Evolutionary conservation across 2,113 vertebrate species (phyloP).

Genomic region (Danio rerio): GRCz12tu NC_133176.1:16818501-16819000

Average conservation of each 20-base stretch:
- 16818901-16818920: slow-evolving; percentile 31
- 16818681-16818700: not conserved
- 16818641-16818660: not conserved
- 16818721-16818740: slow-evolving; percentile 69
- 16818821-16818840: slow-evolving; percentile 64
- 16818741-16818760: slow-evolving; percentile 74
- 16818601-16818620: not conserved
- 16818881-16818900: not conserved
- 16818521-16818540: no score
- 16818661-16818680: not conserved
- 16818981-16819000: slow-evolving; percentile 3
- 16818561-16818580: not conserved
- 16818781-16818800: slow-evolving; percentile 46
- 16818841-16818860: slow-evolving; percentile 45
- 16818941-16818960: slow-evolving; percentile 29
- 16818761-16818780: slow-evolving; percentile 38
- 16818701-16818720: not conserved
- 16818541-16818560: no score
- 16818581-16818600: not conserved
- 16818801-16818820: slow-evolving; percentile 60
- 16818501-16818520: not conserved
- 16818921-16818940: slow-evolving; percentile 68
- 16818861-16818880: not conserved
- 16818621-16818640: not conserved
- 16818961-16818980: slow-evolving; percentile 39